A percentile compares a stretch with the other conserved stretches of the same genome.
Evolutionary conservation across 1,140 invertebrate species (phyloP).

Genomic region (Drosophila rufa): DNA sequence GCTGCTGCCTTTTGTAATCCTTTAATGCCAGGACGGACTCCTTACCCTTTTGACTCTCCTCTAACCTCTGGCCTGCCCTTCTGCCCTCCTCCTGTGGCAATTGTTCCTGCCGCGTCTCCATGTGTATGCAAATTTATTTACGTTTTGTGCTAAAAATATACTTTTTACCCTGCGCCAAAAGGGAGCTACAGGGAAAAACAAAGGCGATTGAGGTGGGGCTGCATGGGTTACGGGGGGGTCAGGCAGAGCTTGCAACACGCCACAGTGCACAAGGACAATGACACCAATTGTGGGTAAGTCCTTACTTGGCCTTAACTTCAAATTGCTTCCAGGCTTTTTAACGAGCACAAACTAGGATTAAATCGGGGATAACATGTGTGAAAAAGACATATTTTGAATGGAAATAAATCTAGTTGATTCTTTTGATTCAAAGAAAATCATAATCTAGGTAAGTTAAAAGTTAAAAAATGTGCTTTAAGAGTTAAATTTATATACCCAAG

Average conservation of each 20-base stretch:
- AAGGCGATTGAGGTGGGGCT: constrained; percentile 44
- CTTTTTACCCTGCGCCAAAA: constrained; percentile 34
- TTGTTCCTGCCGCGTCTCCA: constrained; percentile 42
- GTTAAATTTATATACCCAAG: background rate
- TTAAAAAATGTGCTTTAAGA: background rate
- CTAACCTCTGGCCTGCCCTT: background rate
- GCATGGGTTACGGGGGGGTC: constrained; percentile 7
- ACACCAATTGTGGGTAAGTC: constrained; percentile 57
- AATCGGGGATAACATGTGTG: constrained; percentile 5
- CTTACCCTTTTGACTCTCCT: constrained; percentile 14
- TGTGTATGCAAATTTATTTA: constrained; percentile 79
- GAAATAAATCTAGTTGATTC: background rate
- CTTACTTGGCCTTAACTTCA: constrained; percentile 48
- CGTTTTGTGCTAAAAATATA: constrained; percentile 73
- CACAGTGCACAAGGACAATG: constrained; percentile 71
- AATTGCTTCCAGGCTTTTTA: constrained; percentile 29
- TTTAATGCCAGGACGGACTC: constrained; percentile 56
- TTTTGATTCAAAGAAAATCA: background rate
- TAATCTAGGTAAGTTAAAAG: too few relatives aligned
- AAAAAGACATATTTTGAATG: background rate
- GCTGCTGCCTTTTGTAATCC: constrained; percentile 65
- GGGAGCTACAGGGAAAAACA: constrained; percentile 47
- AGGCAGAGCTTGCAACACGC: constrained; percentile 59
- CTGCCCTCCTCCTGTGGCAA: constrained; percentile 26
- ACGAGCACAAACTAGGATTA: constrained; percentile 22